Percentiles rank a stretch among this genome's conserved stretches.
Conservation (phyloP, 2,113 vertebrate species). For the Hiodon alosoides region DNA sequence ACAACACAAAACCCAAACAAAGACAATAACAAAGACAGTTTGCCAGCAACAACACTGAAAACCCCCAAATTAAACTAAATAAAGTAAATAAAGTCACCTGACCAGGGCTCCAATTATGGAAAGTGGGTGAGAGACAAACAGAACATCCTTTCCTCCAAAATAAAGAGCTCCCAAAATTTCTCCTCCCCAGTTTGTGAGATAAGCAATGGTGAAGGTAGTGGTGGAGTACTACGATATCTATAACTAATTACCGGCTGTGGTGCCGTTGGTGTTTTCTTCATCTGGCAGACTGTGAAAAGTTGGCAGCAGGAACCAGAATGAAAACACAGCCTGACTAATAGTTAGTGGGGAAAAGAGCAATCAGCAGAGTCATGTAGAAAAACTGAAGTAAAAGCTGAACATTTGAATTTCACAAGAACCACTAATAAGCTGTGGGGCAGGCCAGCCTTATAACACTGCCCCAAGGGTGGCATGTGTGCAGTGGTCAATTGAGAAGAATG, state of each 20-base stretch:
- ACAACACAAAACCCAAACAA: too few species aligned
- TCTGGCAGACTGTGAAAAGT: neutral
- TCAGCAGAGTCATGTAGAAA: slow-evolving; percentile 5
- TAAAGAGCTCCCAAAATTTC: too few species aligned
- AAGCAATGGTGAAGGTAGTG: neutral
- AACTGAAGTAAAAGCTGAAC: neutral
- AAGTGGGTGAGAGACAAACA: too few species aligned
- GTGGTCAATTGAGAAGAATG: neutral
- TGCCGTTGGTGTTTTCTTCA: neutral
- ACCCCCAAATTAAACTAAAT: too few species aligned
- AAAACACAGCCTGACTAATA: neutral
- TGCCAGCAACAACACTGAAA: too few species aligned
- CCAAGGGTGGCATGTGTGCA: neutral
- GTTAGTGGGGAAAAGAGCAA: neutral
- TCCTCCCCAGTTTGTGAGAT: neutral
- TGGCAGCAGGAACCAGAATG: neutral
- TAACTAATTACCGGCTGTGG: neutral
- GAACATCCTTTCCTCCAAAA: too few species aligned
- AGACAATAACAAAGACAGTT: too few species aligned
- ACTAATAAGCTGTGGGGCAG: slow-evolving; percentile 16
- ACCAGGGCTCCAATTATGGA: too few species aligned
- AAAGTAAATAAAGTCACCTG: too few species aligned
- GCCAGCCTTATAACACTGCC: slow-evolving; percentile 19
- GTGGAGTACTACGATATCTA: neutral
- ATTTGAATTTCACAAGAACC: slow-evolving; percentile 20